phyloP scores from a whole-genome alignment of 2,888 invertebrate genomes.

The Chloromyia formosa region DNA sequence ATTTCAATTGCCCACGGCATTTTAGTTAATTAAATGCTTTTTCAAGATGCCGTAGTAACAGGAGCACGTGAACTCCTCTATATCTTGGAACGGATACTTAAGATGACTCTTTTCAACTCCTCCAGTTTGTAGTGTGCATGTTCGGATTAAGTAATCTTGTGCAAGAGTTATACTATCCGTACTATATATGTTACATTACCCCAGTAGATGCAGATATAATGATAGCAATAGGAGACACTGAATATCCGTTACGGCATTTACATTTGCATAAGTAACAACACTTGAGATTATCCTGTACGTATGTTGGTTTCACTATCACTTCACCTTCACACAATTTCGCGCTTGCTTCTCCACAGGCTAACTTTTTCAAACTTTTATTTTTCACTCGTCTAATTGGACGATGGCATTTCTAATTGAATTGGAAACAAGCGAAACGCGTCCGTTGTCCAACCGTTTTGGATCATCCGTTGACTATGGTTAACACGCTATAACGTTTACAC shows the following conservation, averaged over 20 bases:
- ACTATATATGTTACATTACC: too few species aligned
- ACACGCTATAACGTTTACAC: slow-evolving; percentile 1
- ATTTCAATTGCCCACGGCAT: too few species aligned
- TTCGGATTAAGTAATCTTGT: too few species aligned
- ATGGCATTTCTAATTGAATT: background rate
- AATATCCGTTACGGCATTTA: slow-evolving; percentile 4
- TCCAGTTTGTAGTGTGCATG: too few species aligned
- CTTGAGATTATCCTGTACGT: background rate
- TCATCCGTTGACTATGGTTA: background rate
- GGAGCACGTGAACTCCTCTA: too few species aligned
- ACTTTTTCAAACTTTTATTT: background rate
- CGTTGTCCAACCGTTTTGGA: background rate
- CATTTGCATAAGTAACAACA: background rate
- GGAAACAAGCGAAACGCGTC: background rate
- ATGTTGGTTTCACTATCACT: background rate
- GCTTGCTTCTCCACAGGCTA: background rate
- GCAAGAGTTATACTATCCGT: too few species aligned
- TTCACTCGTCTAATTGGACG: background rate
- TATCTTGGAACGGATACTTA: too few species aligned
- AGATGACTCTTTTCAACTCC: too few species aligned
- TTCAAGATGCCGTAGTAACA: too few species aligned
- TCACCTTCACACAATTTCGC: slow-evolving; percentile 1
- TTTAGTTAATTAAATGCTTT: too few species aligned
- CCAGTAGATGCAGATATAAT: too few species aligned
- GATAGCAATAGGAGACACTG: background rate